phyloP scores from a whole-genome alignment of 2,888 invertebrate species.

The Chrysina gloriosa region DNA sequence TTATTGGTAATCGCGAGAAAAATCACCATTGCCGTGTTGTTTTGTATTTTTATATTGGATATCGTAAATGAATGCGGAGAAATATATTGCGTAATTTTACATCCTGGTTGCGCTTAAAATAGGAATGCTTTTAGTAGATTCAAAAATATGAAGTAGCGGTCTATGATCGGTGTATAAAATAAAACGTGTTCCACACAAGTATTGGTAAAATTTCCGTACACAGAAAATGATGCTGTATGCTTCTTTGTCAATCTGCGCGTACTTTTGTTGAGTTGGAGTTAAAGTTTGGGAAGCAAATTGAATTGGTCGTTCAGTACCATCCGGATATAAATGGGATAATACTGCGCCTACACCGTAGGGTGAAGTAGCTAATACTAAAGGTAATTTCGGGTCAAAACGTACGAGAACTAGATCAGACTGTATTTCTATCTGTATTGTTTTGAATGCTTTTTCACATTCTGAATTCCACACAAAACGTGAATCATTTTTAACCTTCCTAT shows the following conservation, averaged over 20 bases:
- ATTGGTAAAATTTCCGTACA: no score
- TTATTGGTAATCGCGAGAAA: slow-evolving; percentile 10
- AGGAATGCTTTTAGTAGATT: no score
- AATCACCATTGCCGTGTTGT: slow-evolving; percentile 27
- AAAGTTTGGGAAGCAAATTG: slow-evolving; percentile 58
- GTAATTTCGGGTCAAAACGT: slow-evolving; percentile 52
- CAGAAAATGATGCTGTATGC: slow-evolving; percentile 39
- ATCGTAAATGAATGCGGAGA: slow-evolving; percentile 15
- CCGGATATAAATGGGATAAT: slow-evolving; percentile 54
- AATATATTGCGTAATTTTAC: no score
- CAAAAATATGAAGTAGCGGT: no score
- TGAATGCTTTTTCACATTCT: slow-evolving; percentile 50
- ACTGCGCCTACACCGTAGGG: no score
- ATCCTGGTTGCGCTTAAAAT: no score
- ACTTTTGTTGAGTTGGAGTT: slow-evolving; percentile 52
- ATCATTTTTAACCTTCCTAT: slow-evolving; percentile 49
- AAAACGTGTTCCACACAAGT: no score
- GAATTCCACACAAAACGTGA: slow-evolving; percentile 50
- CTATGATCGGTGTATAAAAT: no score
- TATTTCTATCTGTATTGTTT: slow-evolving; percentile 50
- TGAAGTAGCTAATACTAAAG: slow-evolving; percentile 50
- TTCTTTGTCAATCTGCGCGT: slow-evolving; percentile 43
- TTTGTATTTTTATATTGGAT: slow-evolving; percentile 31
- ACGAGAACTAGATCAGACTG: slow-evolving; percentile 48
- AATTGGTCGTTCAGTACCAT: slow-evolving; percentile 59